Base-by-base conservation (phyloP, 2,113 vertebrate genomes). In the Vireo altiloquus region DNA sequence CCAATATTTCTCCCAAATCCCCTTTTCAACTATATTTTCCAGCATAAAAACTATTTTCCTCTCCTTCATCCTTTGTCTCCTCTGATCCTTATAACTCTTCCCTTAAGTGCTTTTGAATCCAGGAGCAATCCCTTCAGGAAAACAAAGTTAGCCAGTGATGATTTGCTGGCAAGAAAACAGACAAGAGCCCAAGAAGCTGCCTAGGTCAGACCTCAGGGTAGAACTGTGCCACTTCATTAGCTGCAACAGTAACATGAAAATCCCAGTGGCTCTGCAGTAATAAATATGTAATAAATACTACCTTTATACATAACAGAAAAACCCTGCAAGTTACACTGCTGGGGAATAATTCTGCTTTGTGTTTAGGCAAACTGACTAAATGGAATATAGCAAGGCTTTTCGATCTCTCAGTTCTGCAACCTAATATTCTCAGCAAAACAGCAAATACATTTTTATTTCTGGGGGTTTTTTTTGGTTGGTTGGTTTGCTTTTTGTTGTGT, bases 221-320 rank as follows among this genome's bases (percentile, higher is more conserved):
- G 28, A 87, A 59, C 53, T 42, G 21, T 87, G 81, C 56, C 80
- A 66, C 53, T 91, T 95, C 83, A 79, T 87, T 91, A 91, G 49
- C 37, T 91, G 71, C n/a, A 74, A 61, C 23, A 42, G 59, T 42
- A 91, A 72, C 39, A 54, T 42, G 35, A 66, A 87, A 87, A 92
- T 87, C 89, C 68, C 93, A 71, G 49, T 74, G 65, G 68, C 42
- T 33, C 79, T 84, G 63, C 57, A 82, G 76, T 78, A 94, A 95
- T 69, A 89, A 87, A 92, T 94, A 82, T 31, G 35, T 59, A 94
- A 90, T 74, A 95, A 94, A 95, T 75, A 66, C 72, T 79, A 81
- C 61, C 66, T 94, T 85, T 82, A 70, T 63, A 90, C 7, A 31
- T 37, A 77, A 65, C 33, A 72, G 63, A 85, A 95, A 91, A 94